Evolutionary conservation across 2,888 invertebrate genomes (phyloP).

Genomic region (Apomyelois bistriatella): DNA sequence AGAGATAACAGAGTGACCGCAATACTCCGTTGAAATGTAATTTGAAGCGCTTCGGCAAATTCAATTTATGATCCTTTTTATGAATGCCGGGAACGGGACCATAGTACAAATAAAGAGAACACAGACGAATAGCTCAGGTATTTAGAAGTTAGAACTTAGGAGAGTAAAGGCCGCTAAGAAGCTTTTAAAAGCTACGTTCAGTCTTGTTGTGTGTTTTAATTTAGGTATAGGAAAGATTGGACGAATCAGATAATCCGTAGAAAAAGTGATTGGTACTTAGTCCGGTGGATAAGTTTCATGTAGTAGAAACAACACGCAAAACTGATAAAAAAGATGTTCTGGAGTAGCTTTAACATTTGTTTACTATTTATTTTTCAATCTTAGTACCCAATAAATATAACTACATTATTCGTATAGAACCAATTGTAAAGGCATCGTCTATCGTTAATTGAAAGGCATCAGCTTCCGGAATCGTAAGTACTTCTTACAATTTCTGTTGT

Average conservation of each 20-base stretch:
- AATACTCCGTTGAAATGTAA: constrained; percentile 20
- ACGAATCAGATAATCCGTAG: no score
- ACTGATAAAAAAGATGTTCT: no score
- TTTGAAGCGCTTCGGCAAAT: constrained; percentile 23
- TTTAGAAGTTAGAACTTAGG: no score
- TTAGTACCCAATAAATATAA: neutral
- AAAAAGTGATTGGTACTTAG: no score
- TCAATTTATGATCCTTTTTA: constrained; percentile 27
- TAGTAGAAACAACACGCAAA: no score
- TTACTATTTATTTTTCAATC: neutral
- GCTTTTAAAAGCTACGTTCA: no score
- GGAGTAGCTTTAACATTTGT: neutral
- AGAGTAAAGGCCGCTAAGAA: no score
- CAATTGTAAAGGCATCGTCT: neutral
- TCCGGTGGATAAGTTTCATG: no score
- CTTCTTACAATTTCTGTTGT: neutral
- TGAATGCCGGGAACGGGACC: constrained; percentile 9
- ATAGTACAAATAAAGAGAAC: neutral
- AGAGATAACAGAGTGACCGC: constrained; percentile 24
- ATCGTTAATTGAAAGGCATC: neutral
- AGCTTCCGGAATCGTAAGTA: neutral
- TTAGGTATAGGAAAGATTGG: no score
- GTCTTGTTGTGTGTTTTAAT: no score
- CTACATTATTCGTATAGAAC: neutral
- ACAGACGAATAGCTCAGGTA: neutral